These are phyloP conservation scores for Etheostoma nigrum DNA, from an alignment of 2,797 vertebrate genomes.

Conservation along the genomic window DNA sequence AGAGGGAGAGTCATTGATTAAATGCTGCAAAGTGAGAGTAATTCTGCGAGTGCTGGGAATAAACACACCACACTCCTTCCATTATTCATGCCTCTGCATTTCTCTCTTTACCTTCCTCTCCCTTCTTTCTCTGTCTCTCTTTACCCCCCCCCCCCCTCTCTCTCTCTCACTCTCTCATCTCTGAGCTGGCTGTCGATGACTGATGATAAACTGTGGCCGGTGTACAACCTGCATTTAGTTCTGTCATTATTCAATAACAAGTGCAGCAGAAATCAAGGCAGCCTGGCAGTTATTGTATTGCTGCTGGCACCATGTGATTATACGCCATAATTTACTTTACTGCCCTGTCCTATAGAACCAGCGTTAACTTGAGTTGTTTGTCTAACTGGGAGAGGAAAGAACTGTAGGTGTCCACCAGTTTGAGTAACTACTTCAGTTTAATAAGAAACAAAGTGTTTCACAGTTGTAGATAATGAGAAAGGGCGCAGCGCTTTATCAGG, in stretches of 20 bases:
- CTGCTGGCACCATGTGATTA: constrained; percentile 64
- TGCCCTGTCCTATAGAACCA: constrained; percentile 41
- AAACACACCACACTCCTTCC: constrained; percentile 68
- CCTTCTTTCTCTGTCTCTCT: constrained; percentile 24
- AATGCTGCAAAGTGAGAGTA: constrained; percentile 85
- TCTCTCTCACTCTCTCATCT: constrained; percentile 44
- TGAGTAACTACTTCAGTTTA: constrained; percentile 50
- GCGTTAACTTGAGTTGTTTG: constrained; percentile 66
- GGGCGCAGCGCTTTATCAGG: constrained; percentile 39
- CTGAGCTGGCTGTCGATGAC: constrained; percentile 70
- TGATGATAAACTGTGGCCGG: constrained; percentile 74
- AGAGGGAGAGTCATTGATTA: constrained; percentile 83
- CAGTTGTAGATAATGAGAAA: constrained; percentile 47
- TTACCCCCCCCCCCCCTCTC: constrained; percentile 37
- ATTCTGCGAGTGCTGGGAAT: constrained; percentile 81
- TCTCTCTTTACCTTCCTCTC: constrained; percentile 46
- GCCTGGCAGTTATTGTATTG: constrained; percentile 69
- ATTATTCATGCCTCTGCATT: constrained; percentile 73
- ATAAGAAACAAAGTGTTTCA: constrained; percentile 52
- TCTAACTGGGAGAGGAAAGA: constrained; percentile 48
- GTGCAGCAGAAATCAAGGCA: constrained; percentile 67
- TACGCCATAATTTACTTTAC: constrained; percentile 69
- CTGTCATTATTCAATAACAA: constrained; percentile 79
- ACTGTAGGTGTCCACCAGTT: constrained; percentile 37
- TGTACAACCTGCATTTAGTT: constrained; percentile 74